A percentile compares a stretch with the other conserved stretches of the same genome.
Evolutionary conservation across 2,113 vertebrate genomes (phyloP).

Genomic region (Tapirus terrestris): DNA sequence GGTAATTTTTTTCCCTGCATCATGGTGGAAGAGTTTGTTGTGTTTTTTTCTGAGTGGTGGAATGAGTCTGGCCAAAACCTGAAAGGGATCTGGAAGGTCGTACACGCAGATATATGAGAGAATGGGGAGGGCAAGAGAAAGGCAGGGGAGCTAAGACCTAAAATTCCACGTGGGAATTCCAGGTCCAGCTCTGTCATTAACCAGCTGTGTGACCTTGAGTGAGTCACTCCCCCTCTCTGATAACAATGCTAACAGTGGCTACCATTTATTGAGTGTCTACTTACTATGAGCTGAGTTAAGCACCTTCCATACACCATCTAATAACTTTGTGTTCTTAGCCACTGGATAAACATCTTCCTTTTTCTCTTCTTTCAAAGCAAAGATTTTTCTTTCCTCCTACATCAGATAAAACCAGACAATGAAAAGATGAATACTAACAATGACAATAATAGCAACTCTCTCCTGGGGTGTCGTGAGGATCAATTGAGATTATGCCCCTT

Average conservation of each 20-base stretch:
- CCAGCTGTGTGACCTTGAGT: neutral
- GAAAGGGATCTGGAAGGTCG: neutral
- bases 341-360: neutral
- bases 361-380: neutral
- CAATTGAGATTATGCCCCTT: neutral
- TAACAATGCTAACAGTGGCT: neutral
- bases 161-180: neutral
- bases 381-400: neutral
- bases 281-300: neutral
- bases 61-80: slow-evolving; percentile 66
- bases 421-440: neutral
- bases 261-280: neutral
- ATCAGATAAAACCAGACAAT: neutral
- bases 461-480: neutral
- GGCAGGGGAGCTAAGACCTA: neutral
- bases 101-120: neutral
- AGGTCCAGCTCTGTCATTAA: neutral
- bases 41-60: slow-evolving; percentile 29
- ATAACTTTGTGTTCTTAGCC: neutral
- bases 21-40: slow-evolving; percentile 57
- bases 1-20: slow-evolving; percentile 81
- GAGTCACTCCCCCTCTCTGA: neutral
- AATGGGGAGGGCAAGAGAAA: neutral
- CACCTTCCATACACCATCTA: neutral
- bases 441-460: neutral